A percentile compares a stretch with the other conserved stretches of the same genome.
Evolutionary conservation across 2,113 vertebrate species (phyloP).

Genomic region (Semicossyphus pulcher): DNA sequence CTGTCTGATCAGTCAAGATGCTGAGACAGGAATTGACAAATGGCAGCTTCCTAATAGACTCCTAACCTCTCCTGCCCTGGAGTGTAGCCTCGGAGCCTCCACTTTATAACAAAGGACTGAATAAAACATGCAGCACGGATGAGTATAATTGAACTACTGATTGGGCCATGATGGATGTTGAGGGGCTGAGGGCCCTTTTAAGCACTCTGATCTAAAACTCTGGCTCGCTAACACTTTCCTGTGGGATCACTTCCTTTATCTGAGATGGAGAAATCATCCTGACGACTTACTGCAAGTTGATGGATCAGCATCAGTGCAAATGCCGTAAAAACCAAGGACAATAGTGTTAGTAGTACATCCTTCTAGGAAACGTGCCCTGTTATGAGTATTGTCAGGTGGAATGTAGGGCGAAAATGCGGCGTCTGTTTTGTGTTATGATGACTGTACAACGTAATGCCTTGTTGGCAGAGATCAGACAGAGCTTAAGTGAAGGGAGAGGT

Average conservation of each 20-base stretch:
- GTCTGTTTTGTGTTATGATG: constrained; percentile 70
- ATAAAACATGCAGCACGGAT: constrained; percentile 54
- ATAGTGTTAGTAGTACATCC: background rate
- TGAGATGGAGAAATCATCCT: constrained; percentile 24
- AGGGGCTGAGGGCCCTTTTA: constrained; percentile 55
- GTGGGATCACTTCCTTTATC: constrained; percentile 27
- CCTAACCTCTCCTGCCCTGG: constrained; percentile 22
- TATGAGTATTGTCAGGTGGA: constrained; percentile 61
- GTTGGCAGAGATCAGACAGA: constrained; percentile 57
- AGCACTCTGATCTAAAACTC: constrained; percentile 47
- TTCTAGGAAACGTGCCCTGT: constrained; percentile 15
- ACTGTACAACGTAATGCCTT: constrained; percentile 35
- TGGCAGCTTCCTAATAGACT: constrained; percentile 33
- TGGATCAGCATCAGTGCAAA: constrained; percentile 22
- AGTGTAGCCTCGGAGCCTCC: constrained; percentile 26
- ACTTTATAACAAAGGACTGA: constrained; percentile 42
- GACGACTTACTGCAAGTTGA: constrained; percentile 18
- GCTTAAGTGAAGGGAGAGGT: constrained; percentile 69
- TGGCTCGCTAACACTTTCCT: constrained; percentile 39
- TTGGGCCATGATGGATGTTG: constrained; percentile 49
- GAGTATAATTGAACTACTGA: constrained; percentile 46
- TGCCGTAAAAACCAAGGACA: constrained; percentile 10
- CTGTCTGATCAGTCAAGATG: constrained; percentile 3
- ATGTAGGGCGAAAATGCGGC: constrained; percentile 42
- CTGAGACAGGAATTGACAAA: constrained; percentile 15